A percentile compares a stretch with the other conserved stretches of the same genome.
Conservation (phyloP, 1,140 invertebrate genomes). For the Cydia pomonella region DNA sequence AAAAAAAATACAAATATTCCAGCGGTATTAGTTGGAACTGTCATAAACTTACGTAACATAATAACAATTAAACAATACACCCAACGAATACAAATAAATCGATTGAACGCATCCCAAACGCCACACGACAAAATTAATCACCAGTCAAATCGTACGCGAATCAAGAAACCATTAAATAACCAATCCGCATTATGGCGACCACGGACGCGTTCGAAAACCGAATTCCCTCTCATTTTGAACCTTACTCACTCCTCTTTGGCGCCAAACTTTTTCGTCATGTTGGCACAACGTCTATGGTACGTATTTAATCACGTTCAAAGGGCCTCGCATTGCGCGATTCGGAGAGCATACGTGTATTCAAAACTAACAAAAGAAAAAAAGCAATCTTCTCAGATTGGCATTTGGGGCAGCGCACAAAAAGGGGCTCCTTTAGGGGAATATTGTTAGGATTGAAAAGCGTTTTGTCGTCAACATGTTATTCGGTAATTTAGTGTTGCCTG, state of each 20-base stretch:
- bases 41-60: too few relatives aligned
- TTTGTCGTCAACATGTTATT: conserved; percentile 78
- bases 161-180: conserved; percentile 79
- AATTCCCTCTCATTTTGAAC: conserved; percentile 37
- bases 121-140: conserved; percentile 72
- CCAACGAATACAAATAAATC: not conserved
- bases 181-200: conserved; percentile 65
- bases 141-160: conserved; percentile 68
- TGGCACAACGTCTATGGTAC: conserved; percentile 50
- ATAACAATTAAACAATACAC: conserved; percentile 5
- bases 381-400: conserved; percentile 77
- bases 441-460: conserved; percentile 77
- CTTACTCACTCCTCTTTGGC: conserved; percentile 45
- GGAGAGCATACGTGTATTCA: conserved; percentile 74
- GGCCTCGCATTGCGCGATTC: conserved; percentile 54
- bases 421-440: conserved; percentile 69
- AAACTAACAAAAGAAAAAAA: conserved; percentile 80
- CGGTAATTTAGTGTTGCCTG: conserved; percentile 74
- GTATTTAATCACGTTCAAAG: conserved; percentile 78
- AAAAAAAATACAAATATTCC: too few relatives aligned
- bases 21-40: too few relatives aligned
- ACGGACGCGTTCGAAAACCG: conserved; percentile 5
- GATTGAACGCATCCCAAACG: conserved; percentile 32
- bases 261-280: conserved; percentile 35
- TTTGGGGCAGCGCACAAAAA: conserved; percentile 68